Evolutionary conservation across 1,140 invertebrate genomes (phyloP), one percentile per base, ranked within the genome.

Genomic region (Catajapyx aquilonaris): DNA sequence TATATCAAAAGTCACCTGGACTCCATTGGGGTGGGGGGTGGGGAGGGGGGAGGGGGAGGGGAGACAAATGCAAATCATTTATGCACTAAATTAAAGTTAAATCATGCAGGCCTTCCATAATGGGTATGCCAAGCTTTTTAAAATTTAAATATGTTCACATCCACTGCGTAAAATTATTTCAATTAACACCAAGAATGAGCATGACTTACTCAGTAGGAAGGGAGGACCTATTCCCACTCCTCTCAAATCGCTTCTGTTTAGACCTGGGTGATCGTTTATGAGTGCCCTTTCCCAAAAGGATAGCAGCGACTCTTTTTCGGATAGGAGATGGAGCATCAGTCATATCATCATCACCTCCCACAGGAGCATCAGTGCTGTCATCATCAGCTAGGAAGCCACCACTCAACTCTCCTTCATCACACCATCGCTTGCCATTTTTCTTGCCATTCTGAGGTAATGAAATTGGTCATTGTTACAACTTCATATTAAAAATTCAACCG

Each of bases 371-470:
- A 9, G 48, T 48, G 18, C 41, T 51, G 31, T 52, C 51, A 1
- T 41, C 45, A 43, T 53, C 51, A 5, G 41, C 51, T 10, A 48
- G 31, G 20, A 35, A 41, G 28, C 51, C 51, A 30, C 39, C 48
- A 7, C 48, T 50, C 15, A 48, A 28, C 16, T 52, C 51, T 4
- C 42, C 51, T 37, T 51, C 51, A 30, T 48, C 48, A n/a, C 41
- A 30, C 44, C 46, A 46, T 20, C 13, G 32, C 3, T n/a, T n/a
- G n/a, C n/a, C n/a, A n/a, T n/a, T n/a, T n/a, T n/a, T n/a, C n/a
- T n/a, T n/a, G n/a, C n/a, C n/a, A n/a, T n/a, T n/a, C n/a, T n/a
- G n/a, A n/a, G n/a, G n/a, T n/a, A n/a, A n/a, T n/a, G n/a, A n/a
- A n/a, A n/a, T n/a, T n/a, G n/a, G n/a, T n/a, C n/a, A n/a, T n/a